Conservation (phyloP, 1,140 invertebrate species). For the Leptoteleia sp. region DNA sequence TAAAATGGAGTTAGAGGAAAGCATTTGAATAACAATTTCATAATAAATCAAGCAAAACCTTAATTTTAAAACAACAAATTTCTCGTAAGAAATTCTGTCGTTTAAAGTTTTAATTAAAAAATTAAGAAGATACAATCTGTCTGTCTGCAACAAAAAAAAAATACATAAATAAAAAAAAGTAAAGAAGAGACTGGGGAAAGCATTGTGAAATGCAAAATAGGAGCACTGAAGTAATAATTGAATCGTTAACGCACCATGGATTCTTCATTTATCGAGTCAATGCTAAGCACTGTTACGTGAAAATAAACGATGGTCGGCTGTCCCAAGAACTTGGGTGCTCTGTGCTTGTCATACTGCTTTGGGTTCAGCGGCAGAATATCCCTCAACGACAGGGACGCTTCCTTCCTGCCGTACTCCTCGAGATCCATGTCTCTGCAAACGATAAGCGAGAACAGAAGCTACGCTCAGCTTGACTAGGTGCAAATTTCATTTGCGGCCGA, state of each 20-base stretch:
- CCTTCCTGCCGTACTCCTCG: conserved; percentile 78
- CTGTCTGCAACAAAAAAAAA: too few relatives aligned
- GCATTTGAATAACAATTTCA: too few relatives aligned
- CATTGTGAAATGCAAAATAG: too few relatives aligned
- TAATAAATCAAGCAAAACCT: too few relatives aligned
- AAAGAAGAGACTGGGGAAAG: too few relatives aligned
- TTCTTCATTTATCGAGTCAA: conserved; percentile 95
- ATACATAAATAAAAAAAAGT: too few relatives aligned
- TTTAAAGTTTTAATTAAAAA: too few relatives aligned
- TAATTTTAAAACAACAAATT: too few relatives aligned
- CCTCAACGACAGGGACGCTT: conserved; percentile 84
- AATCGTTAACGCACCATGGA: conserved; percentile 87
- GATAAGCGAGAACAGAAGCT: conserved; percentile 67
- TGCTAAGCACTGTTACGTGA: conserved; percentile 92
- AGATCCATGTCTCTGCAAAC: conserved; percentile 75
- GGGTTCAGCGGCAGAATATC: conserved; percentile 92
- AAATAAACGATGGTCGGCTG: conserved; percentile 93
- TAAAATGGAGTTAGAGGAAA: too few relatives aligned
- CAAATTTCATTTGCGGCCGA: conserved; percentile 51
- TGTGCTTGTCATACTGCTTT: conserved; percentile 94
- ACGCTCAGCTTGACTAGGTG: conserved; percentile 52
- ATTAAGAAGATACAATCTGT: too few relatives aligned
- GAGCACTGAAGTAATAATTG: not conserved
- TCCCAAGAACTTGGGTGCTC: conserved; percentile 91
- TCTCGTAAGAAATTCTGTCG: too few relatives aligned